Percentiles rank a stretch among this genome's conserved stretches.
These are phyloP conservation scores for Crambe crambe DNA, from an alignment of 37 sponge, comb jelly and placozoan species.

Conservation along the genomic window DNA sequence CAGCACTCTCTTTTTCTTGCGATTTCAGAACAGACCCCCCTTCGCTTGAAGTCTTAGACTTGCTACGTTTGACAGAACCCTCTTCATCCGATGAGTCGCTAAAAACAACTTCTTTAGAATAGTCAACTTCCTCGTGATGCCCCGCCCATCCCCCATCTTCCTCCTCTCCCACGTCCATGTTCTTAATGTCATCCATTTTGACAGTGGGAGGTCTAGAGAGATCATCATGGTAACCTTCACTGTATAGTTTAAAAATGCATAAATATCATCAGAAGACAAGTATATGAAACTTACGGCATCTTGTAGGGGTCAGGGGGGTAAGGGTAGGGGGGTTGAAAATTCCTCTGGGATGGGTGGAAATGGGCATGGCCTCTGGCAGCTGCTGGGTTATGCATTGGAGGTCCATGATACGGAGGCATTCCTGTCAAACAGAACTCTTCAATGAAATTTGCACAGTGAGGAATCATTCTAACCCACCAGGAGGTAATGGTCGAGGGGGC, in stretches of 20 bases:
- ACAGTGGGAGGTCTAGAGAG: constrained; percentile 44
- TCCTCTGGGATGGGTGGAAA: constrained; percentile 23
- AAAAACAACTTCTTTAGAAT: constrained; percentile 78
- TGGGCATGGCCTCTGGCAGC: constrained; percentile 1
- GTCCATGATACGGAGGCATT: constrained; percentile 31
- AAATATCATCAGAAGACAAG: not conserved
- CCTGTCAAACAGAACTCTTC: not conserved
- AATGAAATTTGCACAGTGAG: not conserved
- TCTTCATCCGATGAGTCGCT: constrained; percentile 79
- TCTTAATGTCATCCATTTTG: constrained; percentile 66
- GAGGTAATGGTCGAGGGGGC: constrained; percentile 19
- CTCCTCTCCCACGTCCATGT: constrained; percentile 72
- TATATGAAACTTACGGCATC: constrained; percentile 14
- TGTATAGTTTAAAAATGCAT: not conserved
- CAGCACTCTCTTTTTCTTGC: not conserved
- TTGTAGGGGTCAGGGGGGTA: constrained; percentile 41
- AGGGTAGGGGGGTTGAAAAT: constrained; percentile 18
- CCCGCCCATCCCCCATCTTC: constrained; percentile 91
- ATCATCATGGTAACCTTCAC: constrained; percentile 7
- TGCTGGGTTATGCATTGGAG: constrained; percentile 18
- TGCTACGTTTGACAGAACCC: not conserved
- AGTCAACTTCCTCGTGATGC: constrained; percentile 87
- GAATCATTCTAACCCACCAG: not conserved
- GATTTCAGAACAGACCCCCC: not conserved
- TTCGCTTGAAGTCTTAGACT: not conserved